Evolutionary conservation across 2,113 vertebrate species (phyloP), one percentile per base, ranked within the genome.

Genomic region (Falco punctatus): DNA sequence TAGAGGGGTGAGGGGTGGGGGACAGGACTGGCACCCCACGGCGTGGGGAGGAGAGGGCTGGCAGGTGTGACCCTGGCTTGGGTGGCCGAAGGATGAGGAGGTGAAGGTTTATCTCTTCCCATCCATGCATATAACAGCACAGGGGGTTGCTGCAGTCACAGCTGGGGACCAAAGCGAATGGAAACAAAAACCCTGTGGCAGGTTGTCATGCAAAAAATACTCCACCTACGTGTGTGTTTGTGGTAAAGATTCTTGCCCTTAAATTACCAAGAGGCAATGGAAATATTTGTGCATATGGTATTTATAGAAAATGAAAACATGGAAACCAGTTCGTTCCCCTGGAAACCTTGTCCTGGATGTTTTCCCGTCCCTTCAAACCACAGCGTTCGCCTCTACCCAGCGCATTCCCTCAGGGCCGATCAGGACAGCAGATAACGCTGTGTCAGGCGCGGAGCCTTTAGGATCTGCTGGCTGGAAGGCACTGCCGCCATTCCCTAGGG

Each of bases 71-170:
- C 24, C 27, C 42, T 20, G 28, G 7, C 35, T 70, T 9, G 15
- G n/a, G 9, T 15, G 49, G 27, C n/a, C 38, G 27, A 40, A 66
- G 15, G 33, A 72, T 51, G 35, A 38, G 44, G 35, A 74, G 24
- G 3, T 44, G 42, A 22, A 51, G 24, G 35, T 46, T 46, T 40
- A 7, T 18, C 16, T 32, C 30, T 71, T 77, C 14, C 21, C 6
- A 2, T 10, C 0, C 2, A 11, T 27, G 15, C 6, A 2, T 20
- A 0, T 18, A 80, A 40, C 0, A 1, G 28, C 2, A 13, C 2
- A 3, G 32, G 13, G 33, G n/a, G 5, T 22, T 22, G 8, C 26
- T 66, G 33, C 30, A 46, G 13, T 33, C 27, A 20, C 20, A 57
- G 11, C 27, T 32, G 18, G 61, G 20, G 22, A 5, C 23, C 32